Evolutionary conservation across 1,140 invertebrate species (phyloP).

Genomic region (Microplitis mediator): DNA sequence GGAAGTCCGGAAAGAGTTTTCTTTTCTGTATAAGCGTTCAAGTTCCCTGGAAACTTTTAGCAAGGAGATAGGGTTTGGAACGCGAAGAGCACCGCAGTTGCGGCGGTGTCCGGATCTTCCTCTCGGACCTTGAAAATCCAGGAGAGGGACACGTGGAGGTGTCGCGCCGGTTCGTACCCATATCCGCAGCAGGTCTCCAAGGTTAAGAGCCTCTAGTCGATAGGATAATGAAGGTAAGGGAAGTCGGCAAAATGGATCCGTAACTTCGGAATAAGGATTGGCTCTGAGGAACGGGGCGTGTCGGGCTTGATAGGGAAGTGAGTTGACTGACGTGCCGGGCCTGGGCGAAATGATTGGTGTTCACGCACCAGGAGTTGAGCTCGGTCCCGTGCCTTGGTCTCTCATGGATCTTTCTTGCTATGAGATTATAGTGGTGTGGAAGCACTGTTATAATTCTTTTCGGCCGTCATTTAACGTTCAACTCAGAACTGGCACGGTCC

Average conservation of each 20-base stretch:
- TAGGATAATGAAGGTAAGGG: slow-evolving; percentile 89
- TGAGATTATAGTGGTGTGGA: no score
- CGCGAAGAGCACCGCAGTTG: slow-evolving; percentile 75
- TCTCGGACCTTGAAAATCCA: slow-evolving; percentile 76
- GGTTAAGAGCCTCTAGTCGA: slow-evolving; percentile 88
- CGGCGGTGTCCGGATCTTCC: slow-evolving; percentile 71
- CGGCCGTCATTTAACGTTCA: no score
- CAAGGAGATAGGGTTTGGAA: slow-evolving; percentile 73
- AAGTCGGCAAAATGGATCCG: slow-evolving; percentile 83
- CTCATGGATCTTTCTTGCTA: no score
- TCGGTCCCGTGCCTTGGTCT: no score
- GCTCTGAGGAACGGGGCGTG: slow-evolving; percentile 74
- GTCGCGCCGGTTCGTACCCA: slow-evolving; percentile 58
- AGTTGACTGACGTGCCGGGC: slow-evolving; percentile 53
- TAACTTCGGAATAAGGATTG: slow-evolving; percentile 82
- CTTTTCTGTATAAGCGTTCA: slow-evolving; percentile 77
- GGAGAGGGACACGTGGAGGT: slow-evolving; percentile 66
- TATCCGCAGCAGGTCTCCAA: slow-evolving; percentile 70
- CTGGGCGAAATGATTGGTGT: slow-evolving; percentile 43
- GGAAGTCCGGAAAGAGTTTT: slow-evolving; percentile 79
- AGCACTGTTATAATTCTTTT: no score
- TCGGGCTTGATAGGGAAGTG: slow-evolving; percentile 66
- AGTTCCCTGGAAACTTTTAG: slow-evolving; percentile 76
- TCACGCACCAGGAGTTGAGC: no score
- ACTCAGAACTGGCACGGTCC: no score